Base-by-base conservation (phyloP, 2,888 invertebrate genomes). In the Hetaerina titia region DNA sequence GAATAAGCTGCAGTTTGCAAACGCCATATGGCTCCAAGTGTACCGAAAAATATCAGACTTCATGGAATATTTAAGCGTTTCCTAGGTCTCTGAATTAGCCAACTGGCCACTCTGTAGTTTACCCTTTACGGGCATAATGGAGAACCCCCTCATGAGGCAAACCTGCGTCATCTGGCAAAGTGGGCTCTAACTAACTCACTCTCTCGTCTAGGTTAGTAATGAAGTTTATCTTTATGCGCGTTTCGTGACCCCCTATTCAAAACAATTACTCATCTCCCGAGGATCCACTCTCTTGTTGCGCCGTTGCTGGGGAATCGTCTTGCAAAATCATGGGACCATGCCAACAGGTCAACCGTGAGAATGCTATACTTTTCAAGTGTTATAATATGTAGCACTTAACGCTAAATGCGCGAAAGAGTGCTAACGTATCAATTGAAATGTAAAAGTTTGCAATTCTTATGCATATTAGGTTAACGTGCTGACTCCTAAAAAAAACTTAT, bases 171-270 rank as follows among this genome's bases (percentile, higher is more conserved):
- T 81, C 25, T 81, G 81, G 81, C 11, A 13, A 31, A 13, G 9
- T 9, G 69, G 25, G 81, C 81, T 81, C 9, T 31, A 22, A 57
- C 58, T 31, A 88, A 57, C 56, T 11, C 89, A 22, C n/a, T 89
- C 57, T n/a, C 22, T 58, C 58, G 89, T 58, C 56, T 58, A 89
- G 89, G 89, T 89, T 57, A 89, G 58, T 89, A 57, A 58, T 89
- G 56, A 58, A 89, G 57, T 89, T 89, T 57, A 89, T 89, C 89
- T 89, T 89, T 57, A 58, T 57, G 58, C 89, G n/a, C 22, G 89
- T 58, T 89, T n/a, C 89, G 89, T 89, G 89, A 89, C 89, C 58
- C n/a, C 58, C 22, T 58, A 13, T n/a, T 58, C 89, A 57, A 58
- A 89, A 89, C 89, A 58, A 57, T 89, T 58, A 58, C 58, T 89